phyloP scores from a whole-genome alignment of 2,113 vertebrate genomes.

The Manacus vitellinus region DNA sequence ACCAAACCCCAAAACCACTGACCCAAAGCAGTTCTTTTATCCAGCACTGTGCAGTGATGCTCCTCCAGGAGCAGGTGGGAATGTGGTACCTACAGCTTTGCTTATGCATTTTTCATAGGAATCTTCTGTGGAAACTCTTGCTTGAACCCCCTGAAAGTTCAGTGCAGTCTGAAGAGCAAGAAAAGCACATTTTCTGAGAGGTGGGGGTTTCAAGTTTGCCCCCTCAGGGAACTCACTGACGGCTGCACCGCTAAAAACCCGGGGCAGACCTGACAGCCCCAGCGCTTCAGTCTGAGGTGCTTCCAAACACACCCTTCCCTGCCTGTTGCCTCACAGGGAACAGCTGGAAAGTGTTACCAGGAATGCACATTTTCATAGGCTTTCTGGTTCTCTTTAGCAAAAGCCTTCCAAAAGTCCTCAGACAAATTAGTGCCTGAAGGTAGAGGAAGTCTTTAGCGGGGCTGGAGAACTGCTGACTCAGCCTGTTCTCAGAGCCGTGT shows the following conservation, averaged over 20 bases:
- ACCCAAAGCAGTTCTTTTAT: background rate
- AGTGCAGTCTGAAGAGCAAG: background rate
- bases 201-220: background rate
- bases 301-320: constrained; percentile 59
- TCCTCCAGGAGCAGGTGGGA: background rate
- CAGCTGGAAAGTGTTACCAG: constrained; percentile 76
- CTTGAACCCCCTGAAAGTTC: background rate
- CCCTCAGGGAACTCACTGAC: constrained; percentile 29
- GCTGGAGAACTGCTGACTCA: constrained; percentile 70
- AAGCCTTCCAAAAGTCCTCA: constrained; percentile 66
- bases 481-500: background rate
- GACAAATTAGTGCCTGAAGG: constrained; percentile 76
- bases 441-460: constrained; percentile 69
- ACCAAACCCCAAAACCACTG: background rate
- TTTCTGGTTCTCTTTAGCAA: constrained; percentile 75
- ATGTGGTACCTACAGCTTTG: background rate
- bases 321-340: constrained; percentile 47
- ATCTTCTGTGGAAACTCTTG: background rate
- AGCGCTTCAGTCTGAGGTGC: constrained; percentile 13
- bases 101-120: background rate
- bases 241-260: constrained; percentile 5
- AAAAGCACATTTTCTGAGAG: background rate
- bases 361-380: constrained; percentile 63
- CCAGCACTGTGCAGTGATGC: background rate
- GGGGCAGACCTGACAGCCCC: background rate